Conservation (phyloP, 1,140 invertebrate species). For the Sminthurides bifidus region DNA sequence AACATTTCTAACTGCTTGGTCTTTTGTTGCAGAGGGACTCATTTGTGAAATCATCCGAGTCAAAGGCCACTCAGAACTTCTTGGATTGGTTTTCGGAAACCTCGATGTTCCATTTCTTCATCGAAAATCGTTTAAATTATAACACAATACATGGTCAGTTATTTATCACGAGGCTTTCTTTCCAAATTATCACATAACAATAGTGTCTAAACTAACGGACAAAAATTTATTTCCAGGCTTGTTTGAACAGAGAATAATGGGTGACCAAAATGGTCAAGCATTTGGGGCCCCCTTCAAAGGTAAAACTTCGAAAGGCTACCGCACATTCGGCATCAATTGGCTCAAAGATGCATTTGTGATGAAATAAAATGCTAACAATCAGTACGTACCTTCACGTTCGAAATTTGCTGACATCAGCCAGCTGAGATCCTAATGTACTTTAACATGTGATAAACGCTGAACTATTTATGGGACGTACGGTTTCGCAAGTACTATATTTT, state of each 20-base stretch:
- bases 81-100: constrained; percentile 73
- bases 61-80: constrained; percentile 53
- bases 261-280: constrained; percentile 15
- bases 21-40: constrained; percentile 45
- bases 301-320: constrained; percentile 16
- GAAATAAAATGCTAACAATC: constrained; percentile 5
- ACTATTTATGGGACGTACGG: too few species aligned
- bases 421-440: too few species aligned
- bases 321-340: constrained; percentile 26
- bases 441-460: too few species aligned
- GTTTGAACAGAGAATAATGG: constrained; percentile 36
- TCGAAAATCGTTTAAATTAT: constrained; percentile 32
- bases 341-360: constrained; percentile 25
- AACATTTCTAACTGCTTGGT: constrained; percentile 8
- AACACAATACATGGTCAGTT: constrained; percentile 21
- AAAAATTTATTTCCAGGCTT: constrained; percentile 30
- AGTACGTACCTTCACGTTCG: too few species aligned
- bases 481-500: too few species aligned
- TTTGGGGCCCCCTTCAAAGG: constrained; percentile 10
- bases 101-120: constrained; percentile 56
- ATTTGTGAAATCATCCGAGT: constrained; percentile 47
- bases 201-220: not conserved
- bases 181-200: not conserved
- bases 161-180: not conserved
- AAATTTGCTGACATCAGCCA: too few species aligned